Evolutionary conservation across 2,797 vertebrate genomes (phyloP), one percentile per base, ranked within the genome.

Genomic region (Caiman crocodilus): DNA sequence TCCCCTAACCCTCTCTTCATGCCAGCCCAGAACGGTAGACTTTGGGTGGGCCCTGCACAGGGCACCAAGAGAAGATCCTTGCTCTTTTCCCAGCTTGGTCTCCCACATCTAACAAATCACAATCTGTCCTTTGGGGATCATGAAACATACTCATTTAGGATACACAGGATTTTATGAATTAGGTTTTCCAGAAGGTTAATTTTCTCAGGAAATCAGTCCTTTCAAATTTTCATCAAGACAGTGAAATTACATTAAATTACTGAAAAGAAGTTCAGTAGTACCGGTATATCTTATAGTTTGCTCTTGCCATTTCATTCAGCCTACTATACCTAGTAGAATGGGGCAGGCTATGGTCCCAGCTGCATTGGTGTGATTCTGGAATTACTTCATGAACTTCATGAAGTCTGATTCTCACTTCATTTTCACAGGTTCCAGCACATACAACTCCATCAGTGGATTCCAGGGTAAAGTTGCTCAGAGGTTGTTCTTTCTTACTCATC

Each of bases 331-430:
- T 50, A 50, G 42, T 79, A 87, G 64, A 76, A 20, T 2, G 14
- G 55, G 32, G 7, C 58, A 81, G 30, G 32, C 21, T 82, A 32
- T 86, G 67, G 58, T 79, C 50, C 73, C 16, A 5, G 58, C 35
- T 77, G 50, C 30, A 5, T 42, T 77, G 8, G 57, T 65, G 0
- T 1, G n/a, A 17, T 18, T 18, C 76, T 64, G 71, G 59, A 83
- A 1, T 1, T 0, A 15, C 13, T 32, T 65, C 60, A 15, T 57
- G 35, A 30, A 73, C n/a, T 74, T 64, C 26, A 17, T 1, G 0
- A 1, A 79, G 30, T 28, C 20, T 30, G 42, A 14, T 30, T 16
- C 18, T 90, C 28, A 26, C 25, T 16, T 86, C 42, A 32, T 18
- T 65, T 71, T 71, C 55, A 67, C 30, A 80, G 13, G 61, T 60